phyloP scores from a whole-genome alignment of 2,888 invertebrate species.

The Biston betularia region DNA sequence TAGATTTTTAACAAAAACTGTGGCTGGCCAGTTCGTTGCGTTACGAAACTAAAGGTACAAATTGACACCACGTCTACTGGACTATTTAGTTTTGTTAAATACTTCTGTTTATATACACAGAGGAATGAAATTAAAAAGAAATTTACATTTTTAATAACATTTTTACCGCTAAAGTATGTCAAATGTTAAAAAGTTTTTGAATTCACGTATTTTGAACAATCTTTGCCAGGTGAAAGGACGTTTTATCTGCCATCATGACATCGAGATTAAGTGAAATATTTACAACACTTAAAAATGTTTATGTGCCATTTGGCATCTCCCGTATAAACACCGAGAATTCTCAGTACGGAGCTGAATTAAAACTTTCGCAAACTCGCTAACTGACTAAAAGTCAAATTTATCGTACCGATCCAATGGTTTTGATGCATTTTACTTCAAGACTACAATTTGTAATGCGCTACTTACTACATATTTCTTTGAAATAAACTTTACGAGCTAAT shows the following conservation, averaged over 20 bases:
- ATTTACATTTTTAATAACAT: neutral
- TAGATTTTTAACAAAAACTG: constrained; percentile 62
- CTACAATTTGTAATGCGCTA: neutral
- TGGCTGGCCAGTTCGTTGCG: constrained; percentile 50
- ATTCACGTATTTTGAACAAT: constrained; percentile 47
- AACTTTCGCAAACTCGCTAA: constrained; percentile 48
- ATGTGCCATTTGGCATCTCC: constrained; percentile 74
- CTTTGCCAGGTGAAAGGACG: constrained; percentile 70
- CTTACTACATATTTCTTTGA: constrained; percentile 1
- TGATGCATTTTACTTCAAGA: constrained; percentile 14
- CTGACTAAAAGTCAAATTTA: constrained; percentile 24
- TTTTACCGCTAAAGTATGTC: neutral
- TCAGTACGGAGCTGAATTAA: constrained; percentile 61
- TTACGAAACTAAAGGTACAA: constrained; percentile 50
- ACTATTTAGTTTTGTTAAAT: constrained; percentile 13
- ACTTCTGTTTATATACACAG: neutral
- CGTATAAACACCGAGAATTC: constrained; percentile 65
- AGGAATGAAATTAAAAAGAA: neutral
- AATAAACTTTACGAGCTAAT: constrained; percentile 10
- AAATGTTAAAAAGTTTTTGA: constrained; percentile 8
- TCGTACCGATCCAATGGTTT: constrained; percentile 9
- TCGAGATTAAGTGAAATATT: constrained; percentile 68
- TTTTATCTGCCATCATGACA: constrained; percentile 71
- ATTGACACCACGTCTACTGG: constrained; percentile 1
- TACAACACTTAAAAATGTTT: constrained; percentile 76